Evolutionary conservation across 2,113 vertebrate species (phyloP), one percentile per base, ranked within the genome.

Genomic region (Pteruthius melanotis): DNA sequence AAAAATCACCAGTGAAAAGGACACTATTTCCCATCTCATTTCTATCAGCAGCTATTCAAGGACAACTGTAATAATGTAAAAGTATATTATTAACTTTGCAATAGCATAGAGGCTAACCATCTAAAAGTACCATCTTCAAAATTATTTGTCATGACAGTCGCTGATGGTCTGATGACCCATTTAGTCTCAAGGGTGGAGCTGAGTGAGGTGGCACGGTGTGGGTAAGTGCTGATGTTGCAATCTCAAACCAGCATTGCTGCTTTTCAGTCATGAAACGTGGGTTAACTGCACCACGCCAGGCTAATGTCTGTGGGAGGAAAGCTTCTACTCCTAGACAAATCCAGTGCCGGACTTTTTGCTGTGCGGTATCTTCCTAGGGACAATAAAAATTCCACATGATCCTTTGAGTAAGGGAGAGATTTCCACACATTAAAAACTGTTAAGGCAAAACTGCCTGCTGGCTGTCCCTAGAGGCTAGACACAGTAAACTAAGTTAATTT

Each of bases 121-220:
- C 35, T 45, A 30, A 33, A 84, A 83, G 9, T 30, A 53, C 5
- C 3, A 10, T 30, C 39, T 83, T 59, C 75, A 63, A 33, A 83
- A 76, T 12, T 7, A 13, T 28, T 44, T 35, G 12, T 59, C 13
- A 21, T 68, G 53, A 16, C 27, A 50, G 31, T 21, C 0, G 0
- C 10, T 84, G 72, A 28, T 30, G 57, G 11, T 53, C 26, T 83
- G 68, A 63, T 24, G 8, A 13, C 26, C 21, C 30, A 16, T 53
- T 78, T 18, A n/a, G 7, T 45, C 35, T 54, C 33, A 39, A 21
- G 21, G 4, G 6, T 52, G 37, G 33, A 47, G 40, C 14, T 77
- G 53, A 22, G 18, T 16, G 45, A 57, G 21, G 21, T 1, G 5
- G 6, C 18, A 40, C 0, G 0, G 11, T 39, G 45, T 1, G 2